A percentile compares a stretch with the other conserved stretches of the same genome.
These are phyloP conservation scores for Chondrilla cf. caribensis DNA, from an alignment of 37 sponge, comb jelly and placozoan species.

Conservation along the genomic window DNA sequence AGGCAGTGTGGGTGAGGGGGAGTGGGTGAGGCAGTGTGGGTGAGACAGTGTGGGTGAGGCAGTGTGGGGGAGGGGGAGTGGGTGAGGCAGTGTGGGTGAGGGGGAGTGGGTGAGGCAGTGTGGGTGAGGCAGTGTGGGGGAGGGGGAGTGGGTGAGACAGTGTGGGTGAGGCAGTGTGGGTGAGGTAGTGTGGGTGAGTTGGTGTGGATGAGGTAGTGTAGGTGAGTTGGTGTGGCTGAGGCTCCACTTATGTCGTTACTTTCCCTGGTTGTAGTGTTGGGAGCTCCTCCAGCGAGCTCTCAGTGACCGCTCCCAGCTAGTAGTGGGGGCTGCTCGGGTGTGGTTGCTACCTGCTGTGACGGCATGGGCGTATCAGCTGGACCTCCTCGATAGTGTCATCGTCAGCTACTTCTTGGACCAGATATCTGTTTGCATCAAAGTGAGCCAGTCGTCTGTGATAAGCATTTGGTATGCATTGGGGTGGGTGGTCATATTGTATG, in stretches of 20 bases:
- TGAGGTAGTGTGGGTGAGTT: neutral
- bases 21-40: too few relatives aligned
- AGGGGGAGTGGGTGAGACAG: too few relatives aligned
- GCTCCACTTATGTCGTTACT: too few relatives aligned
- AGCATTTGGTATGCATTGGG: neutral
- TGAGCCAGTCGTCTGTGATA: too few relatives aligned
- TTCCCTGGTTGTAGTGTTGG: constrained; percentile 54
- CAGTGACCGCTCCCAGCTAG: constrained; percentile 62
- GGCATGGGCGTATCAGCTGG: constrained; percentile 83
- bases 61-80: too few relatives aligned
- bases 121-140: too few relatives aligned
- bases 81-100: too few relatives aligned
- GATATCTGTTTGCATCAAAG: constrained; percentile 65
- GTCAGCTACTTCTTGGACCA: constrained; percentile 64
- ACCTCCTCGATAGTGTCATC: constrained; percentile 59
- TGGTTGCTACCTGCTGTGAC: constrained; percentile 76
- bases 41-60: too few relatives aligned
- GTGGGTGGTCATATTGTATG: too few relatives aligned
- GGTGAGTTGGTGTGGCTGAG: neutral
- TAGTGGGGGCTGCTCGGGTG: constrained; percentile 49
- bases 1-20: too few relatives aligned
- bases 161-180: too few relatives aligned
- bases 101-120: too few relatives aligned
- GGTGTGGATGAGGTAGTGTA: neutral
- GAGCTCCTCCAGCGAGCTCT: constrained; percentile 69